Base-by-base conservation (phyloP, 2,113 vertebrate genomes). In the Phrynosoma blainvillii region DNA sequence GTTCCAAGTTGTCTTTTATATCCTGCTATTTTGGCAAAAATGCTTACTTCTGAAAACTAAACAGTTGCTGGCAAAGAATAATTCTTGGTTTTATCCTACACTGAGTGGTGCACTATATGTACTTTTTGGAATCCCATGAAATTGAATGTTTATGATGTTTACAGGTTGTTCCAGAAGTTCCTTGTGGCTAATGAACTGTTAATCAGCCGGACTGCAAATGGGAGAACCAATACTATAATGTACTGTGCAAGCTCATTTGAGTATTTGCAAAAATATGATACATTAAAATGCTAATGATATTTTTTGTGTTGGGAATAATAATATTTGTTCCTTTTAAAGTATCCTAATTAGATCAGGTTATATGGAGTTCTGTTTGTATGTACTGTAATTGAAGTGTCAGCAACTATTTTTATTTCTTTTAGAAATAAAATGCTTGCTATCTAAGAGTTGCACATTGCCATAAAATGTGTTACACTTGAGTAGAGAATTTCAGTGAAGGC, bases 261-360 rank as follows among this genome's bases (percentile, higher is more conserved):
- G 93, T 94, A 68, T 91, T 96, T 93, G 86, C 87, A 90, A 92
- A 92, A 82, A 91, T 89, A 75, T 84, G 90, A 89, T 93, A 78
- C 75, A 81, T 93, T 93, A 84, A 92, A 93, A 92, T 94, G 84
- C 79, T 89, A 89, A 91, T 93, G 92, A 83, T 59, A 47, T 47
- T 47, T 47, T 40, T 83, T 93, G 90, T 94, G 89, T 83, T 88
- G 1, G 87, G 93, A 94, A 93, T 95, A 85, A 86, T 94, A 90
- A 93, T 93, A 16, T 92, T 86, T 11, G 30, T 85, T 32, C 93
- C 73, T 88, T 93, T 87, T 87, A 27, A 90, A 92, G 86, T 70
- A 65, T 92, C 88, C 82, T 89, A 89, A 93, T 93, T 87, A 89
- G 32, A 89, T 85, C 0, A 36, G 86, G 82, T 88, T 91, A 84